Evolutionary conservation across 2,888 invertebrate genomes (phyloP).

Genomic region (Chouioia cunea): DNA sequence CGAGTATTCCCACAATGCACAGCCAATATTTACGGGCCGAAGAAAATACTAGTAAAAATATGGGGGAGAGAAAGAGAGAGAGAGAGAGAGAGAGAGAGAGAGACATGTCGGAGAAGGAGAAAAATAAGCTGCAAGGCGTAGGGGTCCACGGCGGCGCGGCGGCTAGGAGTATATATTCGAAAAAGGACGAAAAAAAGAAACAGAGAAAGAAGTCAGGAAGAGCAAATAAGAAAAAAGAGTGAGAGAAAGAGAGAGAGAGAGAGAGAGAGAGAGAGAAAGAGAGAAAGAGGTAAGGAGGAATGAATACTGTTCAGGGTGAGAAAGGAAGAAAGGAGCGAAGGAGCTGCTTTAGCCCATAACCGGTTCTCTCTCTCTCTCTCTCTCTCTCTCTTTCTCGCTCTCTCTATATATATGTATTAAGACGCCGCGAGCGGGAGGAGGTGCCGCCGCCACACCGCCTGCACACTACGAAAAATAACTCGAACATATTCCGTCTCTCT

Average conservation of each 20-base stretch:
- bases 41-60: constrained; percentile 29
- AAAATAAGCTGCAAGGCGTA: not conserved
- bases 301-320: constrained; percentile 49
- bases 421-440: too few species aligned
- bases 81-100: not conserved
- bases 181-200: constrained; percentile 34
- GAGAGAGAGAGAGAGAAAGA: constrained; percentile 17
- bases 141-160: not conserved
- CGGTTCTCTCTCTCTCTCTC: too few species aligned
- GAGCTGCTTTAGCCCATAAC: constrained; percentile 2
- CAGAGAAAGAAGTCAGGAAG: constrained; percentile 42
- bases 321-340: constrained; percentile 43
- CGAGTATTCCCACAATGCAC: constrained; percentile 12
- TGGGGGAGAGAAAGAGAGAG: constrained; percentile 1
- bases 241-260: too few species aligned
- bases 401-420: not conserved
- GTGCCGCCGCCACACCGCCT: too few species aligned
- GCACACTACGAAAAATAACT: too few species aligned
- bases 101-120: not conserved
- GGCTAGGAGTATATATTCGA: constrained; percentile 13
- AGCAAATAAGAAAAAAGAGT: constrained; percentile 41
- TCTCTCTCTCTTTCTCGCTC: not conserved
- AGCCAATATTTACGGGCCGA: constrained; percentile 27
- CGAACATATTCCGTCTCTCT: not conserved
- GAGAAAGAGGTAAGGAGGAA: constrained; percentile 45